Evolutionary conservation across 2,797 vertebrate species (phyloP).

Genomic region (Danio kyathit): DNA sequence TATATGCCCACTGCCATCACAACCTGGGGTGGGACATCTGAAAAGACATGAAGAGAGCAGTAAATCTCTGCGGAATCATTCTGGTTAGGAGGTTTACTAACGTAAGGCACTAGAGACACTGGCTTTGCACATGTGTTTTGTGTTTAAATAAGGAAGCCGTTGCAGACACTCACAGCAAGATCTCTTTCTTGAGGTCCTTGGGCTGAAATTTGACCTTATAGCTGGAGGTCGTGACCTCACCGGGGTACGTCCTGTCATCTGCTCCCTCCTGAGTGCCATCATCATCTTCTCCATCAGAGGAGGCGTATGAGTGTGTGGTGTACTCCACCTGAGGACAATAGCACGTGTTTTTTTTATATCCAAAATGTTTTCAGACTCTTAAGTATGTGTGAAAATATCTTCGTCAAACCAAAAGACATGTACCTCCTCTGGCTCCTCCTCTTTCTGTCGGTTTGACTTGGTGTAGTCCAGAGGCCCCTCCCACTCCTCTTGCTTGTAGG

Average conservation of each 20-base stretch:
- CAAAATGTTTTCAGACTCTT: not conserved
- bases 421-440: constrained; percentile 89
- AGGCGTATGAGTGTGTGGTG: constrained; percentile 90
- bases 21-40: constrained; percentile 98
- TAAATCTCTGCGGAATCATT: constrained; percentile 22
- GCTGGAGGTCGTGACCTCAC: constrained; percentile 94
- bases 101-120: not conserved
- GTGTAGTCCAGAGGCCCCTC: constrained; percentile 96
- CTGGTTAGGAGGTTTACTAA: not conserved
- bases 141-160: not conserved
- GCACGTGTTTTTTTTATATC: not conserved
- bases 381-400: not conserved
- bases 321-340: constrained; percentile 84
- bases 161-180: constrained; percentile 90
- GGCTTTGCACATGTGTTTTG: constrained; percentile 1
- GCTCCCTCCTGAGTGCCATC: constrained; percentile 87
- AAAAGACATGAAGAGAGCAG: constrained; percentile 57
- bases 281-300: constrained; percentile 94
- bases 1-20: constrained; percentile 98
- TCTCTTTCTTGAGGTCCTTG: constrained; percentile 97
- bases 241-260: constrained; percentile 95
- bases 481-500: constrained; percentile 90
- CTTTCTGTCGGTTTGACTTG: constrained; percentile 88
- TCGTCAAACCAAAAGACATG: not conserved
- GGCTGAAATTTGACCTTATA: constrained; percentile 95